Conservation (phyloP, 2,113 vertebrate species). For the Tragelaphus imberbis region DNA sequence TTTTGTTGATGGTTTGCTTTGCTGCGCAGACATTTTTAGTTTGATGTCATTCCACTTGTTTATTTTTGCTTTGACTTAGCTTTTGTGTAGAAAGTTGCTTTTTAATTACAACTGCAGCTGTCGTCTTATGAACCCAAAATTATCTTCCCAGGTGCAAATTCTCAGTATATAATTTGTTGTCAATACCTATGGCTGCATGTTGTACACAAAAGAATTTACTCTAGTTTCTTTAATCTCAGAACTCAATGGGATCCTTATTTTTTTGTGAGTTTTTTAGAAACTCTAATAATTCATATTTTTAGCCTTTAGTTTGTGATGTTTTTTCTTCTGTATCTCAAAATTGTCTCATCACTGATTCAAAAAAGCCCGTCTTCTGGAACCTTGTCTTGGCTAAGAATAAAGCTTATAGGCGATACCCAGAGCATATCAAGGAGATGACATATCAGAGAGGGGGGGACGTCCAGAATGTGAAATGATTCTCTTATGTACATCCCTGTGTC, state of each 20-base stretch:
- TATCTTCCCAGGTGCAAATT: background rate
- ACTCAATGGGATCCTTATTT: background rate
- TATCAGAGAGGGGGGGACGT: background rate
- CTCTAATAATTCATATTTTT: background rate
- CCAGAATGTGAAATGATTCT: background rate
- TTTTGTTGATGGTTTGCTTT: background rate
- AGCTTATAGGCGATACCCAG: background rate
- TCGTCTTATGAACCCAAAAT: background rate
- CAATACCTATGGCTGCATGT: background rate
- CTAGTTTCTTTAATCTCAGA: background rate
- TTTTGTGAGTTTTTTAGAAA: background rate
- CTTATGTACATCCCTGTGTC: background rate
- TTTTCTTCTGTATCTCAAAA: background rate
- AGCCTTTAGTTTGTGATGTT: background rate
- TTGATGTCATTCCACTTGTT: background rate
- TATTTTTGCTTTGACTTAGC: background rate
- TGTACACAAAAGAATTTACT: background rate
- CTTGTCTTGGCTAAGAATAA: background rate
- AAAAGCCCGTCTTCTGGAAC: background rate
- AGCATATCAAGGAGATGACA: background rate
- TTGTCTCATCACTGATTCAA: background rate
- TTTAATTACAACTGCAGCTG: background rate
- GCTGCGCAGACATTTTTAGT: background rate
- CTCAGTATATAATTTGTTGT: background rate
- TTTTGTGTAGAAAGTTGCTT: background rate